phyloP scores from a whole-genome alignment of 2,888 invertebrate genomes.

The Bellardia bayeri region DNA sequence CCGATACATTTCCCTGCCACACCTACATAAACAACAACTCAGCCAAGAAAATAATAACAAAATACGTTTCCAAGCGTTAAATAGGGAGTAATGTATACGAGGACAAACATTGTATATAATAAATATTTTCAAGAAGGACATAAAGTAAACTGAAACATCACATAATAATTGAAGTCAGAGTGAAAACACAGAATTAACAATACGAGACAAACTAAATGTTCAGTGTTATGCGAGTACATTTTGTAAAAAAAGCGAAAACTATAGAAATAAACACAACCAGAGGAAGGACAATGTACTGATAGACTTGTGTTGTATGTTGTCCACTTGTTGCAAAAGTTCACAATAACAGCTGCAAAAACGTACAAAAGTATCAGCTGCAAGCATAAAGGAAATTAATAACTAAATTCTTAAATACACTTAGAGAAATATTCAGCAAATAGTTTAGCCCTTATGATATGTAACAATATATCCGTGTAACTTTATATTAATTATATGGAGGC shows the following conservation, averaged over 20 bases:
- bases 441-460: no score
- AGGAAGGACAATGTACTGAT: conserved; percentile 73
- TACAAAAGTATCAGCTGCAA: conserved; percentile 75
- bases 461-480: no score
- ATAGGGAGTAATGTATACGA: not conserved
- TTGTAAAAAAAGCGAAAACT: not conserved
- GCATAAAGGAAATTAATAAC: conserved; percentile 65
- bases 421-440: not conserved
- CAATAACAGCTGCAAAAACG: not conserved
- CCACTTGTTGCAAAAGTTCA: conserved; percentile 76
- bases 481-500: no score
- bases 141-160: not conserved
- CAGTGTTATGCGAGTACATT: not conserved
- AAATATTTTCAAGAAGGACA: conserved; percentile 13
- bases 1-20: conserved; percentile 20
- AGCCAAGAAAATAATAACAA: conserved; percentile 25
- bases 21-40: not conserved
- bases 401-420: conserved; percentile 12
- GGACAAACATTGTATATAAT: conserved; percentile 3
- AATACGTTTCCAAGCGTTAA: conserved; percentile 15
- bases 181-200: conserved; percentile 27
- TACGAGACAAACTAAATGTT: conserved; percentile 29
- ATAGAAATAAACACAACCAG: conserved; percentile 24
- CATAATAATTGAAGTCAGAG: not conserved
- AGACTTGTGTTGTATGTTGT: conserved; percentile 76